Base-by-base conservation (phyloP, 2,113 vertebrate species). In the Eudyptes chrysolophus region DNA sequence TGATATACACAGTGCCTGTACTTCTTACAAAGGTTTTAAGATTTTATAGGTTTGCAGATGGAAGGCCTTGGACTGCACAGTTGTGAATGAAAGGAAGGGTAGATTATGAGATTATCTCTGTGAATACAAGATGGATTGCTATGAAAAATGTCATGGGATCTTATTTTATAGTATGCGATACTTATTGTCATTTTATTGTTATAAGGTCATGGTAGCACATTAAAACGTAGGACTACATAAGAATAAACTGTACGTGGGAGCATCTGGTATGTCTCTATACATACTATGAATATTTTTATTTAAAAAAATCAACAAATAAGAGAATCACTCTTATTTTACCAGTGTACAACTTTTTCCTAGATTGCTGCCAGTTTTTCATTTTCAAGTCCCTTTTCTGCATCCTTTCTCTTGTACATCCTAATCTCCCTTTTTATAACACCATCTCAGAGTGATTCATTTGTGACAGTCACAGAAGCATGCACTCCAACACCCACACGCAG, bases 391-490 rank as follows among this genome's bases (percentile, higher is more conserved):
- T 86, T 46, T 94, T 42, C 92, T 82, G 65, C 72, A 91, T 97
- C 90, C 84, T 93, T 95, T 89, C 69, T 95, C 81, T 92, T 5
- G 1, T 93, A 88, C 79, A 92, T 95, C 64, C 96, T 96, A 94
- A 97, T 96, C 89, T 93, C 62, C 94, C 92, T 98, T 98, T 98
- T 98, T 97, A 79, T 94, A 97, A 97, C 82, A 93, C 95, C 6
- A 64, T 97, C 93, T 98, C 90, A 10, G 95, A 97, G 97, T 99
- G 98, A 99, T 99, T 99, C 98, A 99, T 99, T 98, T 98, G 98
- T 98, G 98, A 98, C 98, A 90, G 93, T 98, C 98, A 98, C 97
- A 98, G n/a, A 94, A 95, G 97, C 98, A 92, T 98, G 97, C 97
- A 95, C 77, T 84, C 97, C 98, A 97, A 97, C 97, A 98, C 97